Base-by-base conservation (phyloP, 2,113 vertebrate genomes). In the Pheucticus melanocephalus region DNA sequence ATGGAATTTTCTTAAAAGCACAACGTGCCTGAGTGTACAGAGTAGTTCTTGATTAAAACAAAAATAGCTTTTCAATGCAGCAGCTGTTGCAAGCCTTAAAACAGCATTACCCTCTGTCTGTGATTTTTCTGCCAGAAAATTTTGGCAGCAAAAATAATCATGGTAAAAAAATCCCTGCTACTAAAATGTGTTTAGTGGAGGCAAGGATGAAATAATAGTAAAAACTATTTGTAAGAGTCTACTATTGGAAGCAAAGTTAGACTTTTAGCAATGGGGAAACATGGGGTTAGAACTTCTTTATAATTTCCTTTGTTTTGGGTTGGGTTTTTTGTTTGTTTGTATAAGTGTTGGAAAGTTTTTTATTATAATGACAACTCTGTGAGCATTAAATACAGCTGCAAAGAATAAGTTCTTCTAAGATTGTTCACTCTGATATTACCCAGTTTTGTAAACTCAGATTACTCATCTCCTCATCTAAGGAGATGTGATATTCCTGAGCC, bases 91-190 rank as follows among this genome's bases (percentile, higher is more conserved):
- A 86, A 71, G 82, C 68, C 76, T 94, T 92, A 75, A 94, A 91
- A 90, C 79, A 91, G 82, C 56, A 88, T 90, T 92, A 71, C 88
- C 77, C 77, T 93, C 92, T 88, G 75, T 79, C 30, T 77, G 23
- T 86, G 79, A 83, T 88, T 96, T 90, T 92, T 94, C 39, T 95
- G 93, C 93, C 94, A 97, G 82, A 94, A 94, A 82, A 92, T 88
- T 86, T 86, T 96, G 94, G 88, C 94, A 94, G 68, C 69, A 81
- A 44, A 92, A 94, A 56, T 78, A 66, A 92, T 56, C 59, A 30
- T 5, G 24, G 27, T 77, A 31, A 65, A 64, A 86, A 90, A 87
- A 37, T 66, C 27, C 24, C 33, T 75, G 24, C 51, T 78, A 44
- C 50, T 88, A 71, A 88, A 92, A 79, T 61, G 44, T 66, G 35